Evolutionary conservation across 64 coral and sea anemone species (phyloP).

Genomic region (Montipora capricornis): DNA sequence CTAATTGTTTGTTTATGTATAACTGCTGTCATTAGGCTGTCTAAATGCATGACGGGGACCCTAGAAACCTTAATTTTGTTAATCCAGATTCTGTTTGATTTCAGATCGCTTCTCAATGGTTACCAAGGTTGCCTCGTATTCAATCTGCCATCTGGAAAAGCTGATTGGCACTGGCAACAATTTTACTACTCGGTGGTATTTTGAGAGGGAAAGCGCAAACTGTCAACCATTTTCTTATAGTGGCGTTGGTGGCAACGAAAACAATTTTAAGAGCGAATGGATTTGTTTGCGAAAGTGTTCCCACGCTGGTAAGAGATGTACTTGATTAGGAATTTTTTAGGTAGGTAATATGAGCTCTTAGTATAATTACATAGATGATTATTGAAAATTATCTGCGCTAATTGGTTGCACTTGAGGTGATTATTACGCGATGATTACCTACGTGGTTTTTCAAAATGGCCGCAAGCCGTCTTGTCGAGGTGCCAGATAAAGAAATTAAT

Average conservation of each 20-base stretch:
- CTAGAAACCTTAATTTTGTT: neutral
- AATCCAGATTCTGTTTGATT: neutral
- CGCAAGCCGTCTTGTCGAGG: no score
- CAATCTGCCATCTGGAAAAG: slow-evolving; percentile 58
- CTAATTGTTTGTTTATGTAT: no score
- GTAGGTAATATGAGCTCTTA: no score
- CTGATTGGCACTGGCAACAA: slow-evolving; percentile 54
- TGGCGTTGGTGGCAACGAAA: slow-evolving; percentile 78
- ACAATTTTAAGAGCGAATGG: slow-evolving; percentile 79
- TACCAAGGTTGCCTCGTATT: slow-evolving; percentile 45
- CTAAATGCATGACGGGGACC: no score
- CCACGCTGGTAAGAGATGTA: slow-evolving; percentile 67
- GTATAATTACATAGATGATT: no score
- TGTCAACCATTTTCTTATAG: slow-evolving; percentile 82
- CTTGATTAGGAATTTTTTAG: neutral
- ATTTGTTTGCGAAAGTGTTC: slow-evolving; percentile 74
- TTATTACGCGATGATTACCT: no score
- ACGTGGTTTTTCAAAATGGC: no score
- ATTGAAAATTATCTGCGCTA: no score
- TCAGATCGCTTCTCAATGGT: slow-evolving; percentile 48
- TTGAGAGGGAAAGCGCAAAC: slow-evolving; percentile 33
- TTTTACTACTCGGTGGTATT: slow-evolving; percentile 70
- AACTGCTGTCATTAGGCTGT: no score
- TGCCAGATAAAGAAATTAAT: no score
- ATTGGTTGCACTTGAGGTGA: no score